Conservation (phyloP, 1,140 invertebrate species). For the Drosophila pruinosa region DNA sequence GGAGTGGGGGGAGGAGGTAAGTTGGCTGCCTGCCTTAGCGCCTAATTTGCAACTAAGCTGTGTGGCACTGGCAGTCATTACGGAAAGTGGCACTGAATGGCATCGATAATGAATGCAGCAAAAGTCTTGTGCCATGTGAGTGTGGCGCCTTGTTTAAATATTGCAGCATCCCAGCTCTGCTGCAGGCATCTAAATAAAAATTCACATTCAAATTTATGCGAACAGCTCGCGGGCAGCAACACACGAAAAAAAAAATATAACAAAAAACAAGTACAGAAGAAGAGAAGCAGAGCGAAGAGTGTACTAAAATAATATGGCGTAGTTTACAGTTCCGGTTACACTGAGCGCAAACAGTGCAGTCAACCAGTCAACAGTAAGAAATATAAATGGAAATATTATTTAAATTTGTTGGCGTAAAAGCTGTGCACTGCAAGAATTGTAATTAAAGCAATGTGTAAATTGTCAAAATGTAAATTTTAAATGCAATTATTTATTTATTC, state of each 20-base stretch:
- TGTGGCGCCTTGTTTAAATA: slow-evolving; percentile 12
- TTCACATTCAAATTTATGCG: slow-evolving; percentile 33
- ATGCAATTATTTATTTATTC: neutral
- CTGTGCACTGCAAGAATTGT: too few species aligned
- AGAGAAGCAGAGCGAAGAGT: neutral
- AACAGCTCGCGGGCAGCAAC: slow-evolving; percentile 3
- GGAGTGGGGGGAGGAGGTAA: neutral
- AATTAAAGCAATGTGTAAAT: too few species aligned
- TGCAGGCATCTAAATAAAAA: slow-evolving; percentile 46
- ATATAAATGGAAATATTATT: neutral
- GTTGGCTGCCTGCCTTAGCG: slow-evolving; percentile 16
- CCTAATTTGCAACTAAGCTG: slow-evolving; percentile 63
- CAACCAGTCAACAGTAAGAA: neutral
- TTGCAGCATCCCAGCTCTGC: slow-evolving; percentile 1
- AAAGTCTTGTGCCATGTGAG: slow-evolving; percentile 1
- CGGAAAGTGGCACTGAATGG: slow-evolving; percentile 30
- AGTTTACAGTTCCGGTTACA: slow-evolving; percentile 37
- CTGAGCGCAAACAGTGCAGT: neutral
- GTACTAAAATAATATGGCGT: slow-evolving; percentile 47
- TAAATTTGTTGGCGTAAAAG: too few species aligned
- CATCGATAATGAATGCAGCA: slow-evolving; percentile 61
- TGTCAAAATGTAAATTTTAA: too few species aligned
- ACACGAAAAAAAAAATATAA: neutral
- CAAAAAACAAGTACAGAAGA: neutral
- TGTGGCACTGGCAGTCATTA: slow-evolving; percentile 53